phyloP scores from a whole-genome alignment of 2,888 invertebrate genomes.

The Heteromyza rotundicornis region DNA sequence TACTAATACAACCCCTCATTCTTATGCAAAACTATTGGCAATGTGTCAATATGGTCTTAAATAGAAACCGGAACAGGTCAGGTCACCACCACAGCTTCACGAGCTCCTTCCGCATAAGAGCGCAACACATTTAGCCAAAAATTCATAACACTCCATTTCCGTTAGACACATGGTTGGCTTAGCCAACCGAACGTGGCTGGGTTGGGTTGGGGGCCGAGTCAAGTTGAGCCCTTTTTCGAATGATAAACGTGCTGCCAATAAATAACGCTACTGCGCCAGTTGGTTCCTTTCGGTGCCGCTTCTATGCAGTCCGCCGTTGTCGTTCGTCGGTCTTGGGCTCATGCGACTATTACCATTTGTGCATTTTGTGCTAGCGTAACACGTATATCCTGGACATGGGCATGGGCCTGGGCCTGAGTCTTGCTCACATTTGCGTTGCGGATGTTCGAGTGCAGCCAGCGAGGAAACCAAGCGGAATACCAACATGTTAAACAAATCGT shows the following conservation, averaged over 20 bases:
- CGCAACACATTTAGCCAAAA: too few relatives aligned
- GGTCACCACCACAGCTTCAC: too few relatives aligned
- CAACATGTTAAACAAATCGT: slow-evolving; percentile 22
- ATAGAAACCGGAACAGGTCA: too few relatives aligned
- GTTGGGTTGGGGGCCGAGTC: too few relatives aligned
- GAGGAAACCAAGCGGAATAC: slow-evolving; percentile 11
- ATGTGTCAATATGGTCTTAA: too few relatives aligned
- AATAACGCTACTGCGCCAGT: slow-evolving; percentile 16
- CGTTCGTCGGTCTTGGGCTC: neutral
- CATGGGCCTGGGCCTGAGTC: neutral
- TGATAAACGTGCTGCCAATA: slow-evolving; percentile 24
- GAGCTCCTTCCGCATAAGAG: too few relatives aligned
- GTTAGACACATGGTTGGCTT: neutral
- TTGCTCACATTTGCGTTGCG: slow-evolving; percentile 8
- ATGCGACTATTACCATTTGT: neutral
- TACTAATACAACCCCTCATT: too few relatives aligned
- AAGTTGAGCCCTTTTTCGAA: neutral
- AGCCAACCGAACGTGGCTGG: too few relatives aligned
- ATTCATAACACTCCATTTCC: neutral
- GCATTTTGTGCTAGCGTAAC: neutral
- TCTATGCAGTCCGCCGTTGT: neutral
- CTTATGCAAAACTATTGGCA: neutral
- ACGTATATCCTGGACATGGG: neutral
- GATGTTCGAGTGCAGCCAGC: neutral
- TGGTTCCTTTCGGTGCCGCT: neutral